Conservation (phyloP, 1,140 invertebrate genomes). For the Leptoteleia sp. region DNA sequence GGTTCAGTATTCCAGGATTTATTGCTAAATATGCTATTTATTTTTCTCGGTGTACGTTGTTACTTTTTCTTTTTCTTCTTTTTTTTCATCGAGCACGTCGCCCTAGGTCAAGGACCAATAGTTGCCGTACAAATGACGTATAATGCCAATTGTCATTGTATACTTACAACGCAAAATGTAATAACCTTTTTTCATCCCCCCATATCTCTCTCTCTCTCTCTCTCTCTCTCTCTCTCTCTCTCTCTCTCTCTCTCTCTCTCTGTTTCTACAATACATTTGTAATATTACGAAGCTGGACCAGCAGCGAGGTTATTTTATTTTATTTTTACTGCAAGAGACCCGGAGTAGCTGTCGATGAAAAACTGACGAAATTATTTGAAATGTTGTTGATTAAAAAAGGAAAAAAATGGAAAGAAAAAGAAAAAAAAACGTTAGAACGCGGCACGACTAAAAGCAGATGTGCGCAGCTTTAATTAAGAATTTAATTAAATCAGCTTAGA, state of each 20-base stretch:
- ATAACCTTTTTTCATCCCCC: slow-evolving; percentile 5
- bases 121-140: neutral
- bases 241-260: no score
- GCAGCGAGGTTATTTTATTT: slow-evolving; percentile 3
- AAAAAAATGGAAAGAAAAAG: no score
- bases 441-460: neutral
- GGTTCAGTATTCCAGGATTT: no score
- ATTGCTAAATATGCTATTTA: no score
- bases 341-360: neutral
- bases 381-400: slow-evolving; percentile 4
- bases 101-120: slow-evolving; percentile 3
- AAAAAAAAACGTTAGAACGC: neutral
- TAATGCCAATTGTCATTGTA: slow-evolving; percentile 14
- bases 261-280: slow-evolving; percentile 43
- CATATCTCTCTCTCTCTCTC: no score
- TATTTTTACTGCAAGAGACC: slow-evolving; percentile 7
- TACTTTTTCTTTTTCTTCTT: slow-evolving; percentile 6
- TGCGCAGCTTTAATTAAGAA: neutral
- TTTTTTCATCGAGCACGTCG: neutral
- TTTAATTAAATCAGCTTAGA: neutral
- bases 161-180: slow-evolving; percentile 8
- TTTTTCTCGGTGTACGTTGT: slow-evolving; percentile 16
- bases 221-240: no score
- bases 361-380: neutral
- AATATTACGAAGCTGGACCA: slow-evolving; percentile 4